A percentile compares a stretch with the other conserved stretches of the same genome.
These are phyloP conservation scores for Pararge aegeria DNA, from an alignment of 1,140 invertebrate genomes.

Conservation along the genomic window DNA sequence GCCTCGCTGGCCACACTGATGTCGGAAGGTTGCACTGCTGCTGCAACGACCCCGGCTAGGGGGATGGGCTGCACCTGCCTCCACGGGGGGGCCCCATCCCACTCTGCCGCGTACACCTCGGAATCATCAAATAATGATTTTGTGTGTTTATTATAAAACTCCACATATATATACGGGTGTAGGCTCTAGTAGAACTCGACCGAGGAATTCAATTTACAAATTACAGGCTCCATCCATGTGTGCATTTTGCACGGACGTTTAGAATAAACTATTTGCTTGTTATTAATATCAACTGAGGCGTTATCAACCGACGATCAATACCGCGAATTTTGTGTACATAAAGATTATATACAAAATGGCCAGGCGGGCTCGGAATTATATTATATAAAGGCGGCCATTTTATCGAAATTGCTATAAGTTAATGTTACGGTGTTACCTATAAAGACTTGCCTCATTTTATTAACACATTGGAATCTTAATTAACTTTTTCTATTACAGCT, in stretches of 20 bases:
- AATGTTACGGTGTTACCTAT: neutral
- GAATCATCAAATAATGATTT: conserved; percentile 79
- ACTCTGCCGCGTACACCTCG: conserved; percentile 64
- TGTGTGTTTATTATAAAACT: conserved; percentile 75
- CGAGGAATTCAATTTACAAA: conserved; percentile 56
- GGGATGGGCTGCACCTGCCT: conserved; percentile 51
- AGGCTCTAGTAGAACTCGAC: conserved; percentile 38
- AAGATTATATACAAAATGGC: conserved; percentile 34
- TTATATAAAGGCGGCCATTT: conserved; percentile 29
- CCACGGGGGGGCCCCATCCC: conserved; percentile 50
- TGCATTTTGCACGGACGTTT: conserved; percentile 45
- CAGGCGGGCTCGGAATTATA: conserved; percentile 23
- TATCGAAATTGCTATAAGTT: conserved; percentile 13
- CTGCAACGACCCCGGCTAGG: conserved; percentile 53
- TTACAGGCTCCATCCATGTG: conserved; percentile 34
- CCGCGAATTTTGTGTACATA: conserved; percentile 39
- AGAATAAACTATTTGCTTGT: conserved; percentile 65
- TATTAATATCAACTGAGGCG: conserved; percentile 59
- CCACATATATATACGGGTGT: conserved; percentile 33
- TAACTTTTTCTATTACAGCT: neutral
- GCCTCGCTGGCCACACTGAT: conserved; percentile 75
- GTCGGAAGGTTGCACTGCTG: conserved; percentile 59
- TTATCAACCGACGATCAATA: conserved; percentile 59
- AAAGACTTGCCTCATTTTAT: neutral
- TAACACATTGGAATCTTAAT: neutral